phyloP scores from a whole-genome alignment of 2,113 vertebrate genomes.

The Melanocharis versteri region DNA sequence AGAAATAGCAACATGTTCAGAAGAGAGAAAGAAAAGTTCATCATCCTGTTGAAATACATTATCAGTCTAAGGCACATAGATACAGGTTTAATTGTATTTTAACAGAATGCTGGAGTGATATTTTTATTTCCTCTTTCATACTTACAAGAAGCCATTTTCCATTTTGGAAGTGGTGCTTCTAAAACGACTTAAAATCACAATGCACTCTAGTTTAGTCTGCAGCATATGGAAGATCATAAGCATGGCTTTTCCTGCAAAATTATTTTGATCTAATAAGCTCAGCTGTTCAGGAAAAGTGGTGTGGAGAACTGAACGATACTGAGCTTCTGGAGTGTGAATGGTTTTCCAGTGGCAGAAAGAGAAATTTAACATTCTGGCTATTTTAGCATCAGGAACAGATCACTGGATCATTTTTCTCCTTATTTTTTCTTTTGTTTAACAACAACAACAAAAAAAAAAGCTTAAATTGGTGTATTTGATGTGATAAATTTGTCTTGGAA shows the following conservation, averaged over 20 bases:
- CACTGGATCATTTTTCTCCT: not conserved
- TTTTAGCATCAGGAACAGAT: not conserved
- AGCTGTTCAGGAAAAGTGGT: not conserved
- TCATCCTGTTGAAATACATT: not conserved
- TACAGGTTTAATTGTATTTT: conserved; percentile 8
- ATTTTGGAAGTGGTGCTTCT: conserved; percentile 4
- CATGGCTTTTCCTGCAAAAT: not conserved
- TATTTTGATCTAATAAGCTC: conserved; percentile 4
- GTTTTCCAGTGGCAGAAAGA: not conserved
- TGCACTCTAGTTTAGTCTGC: conserved; percentile 3
- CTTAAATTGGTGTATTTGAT: not conserved
- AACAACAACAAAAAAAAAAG: not conserved
- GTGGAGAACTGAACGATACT: not conserved
- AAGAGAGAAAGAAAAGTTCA: not conserved
- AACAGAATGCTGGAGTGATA: not conserved
- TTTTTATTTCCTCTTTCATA: not conserved
- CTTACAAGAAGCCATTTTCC: not conserved
- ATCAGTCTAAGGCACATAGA: not conserved
- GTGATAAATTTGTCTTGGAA: not conserved
- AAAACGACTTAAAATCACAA: not conserved
- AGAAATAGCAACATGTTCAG: not conserved
- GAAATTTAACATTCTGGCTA: not conserved
- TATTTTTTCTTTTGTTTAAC: not conserved
- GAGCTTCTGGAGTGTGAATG: conserved; percentile 1
- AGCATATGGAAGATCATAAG: conserved; percentile 2